Evolutionary conservation across 2,888 invertebrate species (phyloP).

Genomic region (Rhagonycha lutea): DNA sequence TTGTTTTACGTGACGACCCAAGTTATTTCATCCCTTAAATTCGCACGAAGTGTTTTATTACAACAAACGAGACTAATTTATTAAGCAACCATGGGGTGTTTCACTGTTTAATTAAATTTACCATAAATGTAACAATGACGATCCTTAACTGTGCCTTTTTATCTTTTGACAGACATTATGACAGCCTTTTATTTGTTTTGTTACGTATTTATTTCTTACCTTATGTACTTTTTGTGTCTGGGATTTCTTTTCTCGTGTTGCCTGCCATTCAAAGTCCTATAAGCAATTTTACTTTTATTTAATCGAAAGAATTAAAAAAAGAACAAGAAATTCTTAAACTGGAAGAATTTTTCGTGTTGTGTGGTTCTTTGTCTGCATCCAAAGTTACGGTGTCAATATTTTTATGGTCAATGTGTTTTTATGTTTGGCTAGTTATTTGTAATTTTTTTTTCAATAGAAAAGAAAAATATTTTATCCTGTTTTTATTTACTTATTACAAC

Average conservation of each 20-base stretch:
- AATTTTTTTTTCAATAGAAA: too few species aligned
- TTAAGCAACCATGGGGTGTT: not conserved
- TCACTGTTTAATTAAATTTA: not conserved
- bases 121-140: not conserved
- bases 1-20: not conserved
- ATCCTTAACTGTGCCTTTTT: not conserved
- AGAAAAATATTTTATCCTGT: too few species aligned
- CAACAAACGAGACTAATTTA: not conserved
- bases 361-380: not conserved
- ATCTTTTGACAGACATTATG: not conserved
- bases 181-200: not conserved
- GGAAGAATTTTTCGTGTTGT: not conserved
- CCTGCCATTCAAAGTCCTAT: not conserved
- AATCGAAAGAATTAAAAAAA: not conserved
- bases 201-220: not conserved
- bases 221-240: not conserved
- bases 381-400: not conserved
- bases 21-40: not conserved
- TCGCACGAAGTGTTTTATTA: not conserved
- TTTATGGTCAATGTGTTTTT: not conserved
- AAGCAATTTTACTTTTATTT: not conserved
- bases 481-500: too few species aligned
- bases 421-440: not conserved
- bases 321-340: not conserved
- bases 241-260: not conserved